Conservation (phyloP, 2,797 vertebrate genomes). For the Neomorphus geoffroyi region DNA sequence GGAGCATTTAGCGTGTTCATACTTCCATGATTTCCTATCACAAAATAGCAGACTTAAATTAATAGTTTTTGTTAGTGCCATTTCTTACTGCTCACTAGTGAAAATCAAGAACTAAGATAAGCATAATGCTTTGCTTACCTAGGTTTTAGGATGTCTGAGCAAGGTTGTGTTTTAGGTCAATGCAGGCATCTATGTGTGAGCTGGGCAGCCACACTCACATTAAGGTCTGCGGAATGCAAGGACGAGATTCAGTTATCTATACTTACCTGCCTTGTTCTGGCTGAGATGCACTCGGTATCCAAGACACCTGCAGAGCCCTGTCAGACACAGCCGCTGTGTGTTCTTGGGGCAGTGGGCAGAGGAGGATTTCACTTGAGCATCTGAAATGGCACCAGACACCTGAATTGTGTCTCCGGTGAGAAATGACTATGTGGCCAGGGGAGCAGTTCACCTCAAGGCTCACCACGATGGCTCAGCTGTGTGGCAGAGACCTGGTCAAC, state of each 20-base stretch:
- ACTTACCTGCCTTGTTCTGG: background rate
- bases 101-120: background rate
- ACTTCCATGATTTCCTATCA: background rate
- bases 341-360: background rate
- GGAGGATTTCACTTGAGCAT: background rate
- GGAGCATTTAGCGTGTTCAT: background rate
- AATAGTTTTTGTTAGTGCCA: background rate
- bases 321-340: background rate
- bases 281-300: background rate
- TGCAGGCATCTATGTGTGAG: background rate
- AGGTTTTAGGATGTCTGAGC: background rate
- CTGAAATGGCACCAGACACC: background rate
- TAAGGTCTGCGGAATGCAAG: background rate
- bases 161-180: background rate
- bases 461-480: background rate
- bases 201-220: background rate
- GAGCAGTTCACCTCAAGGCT: background rate
- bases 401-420: background rate
- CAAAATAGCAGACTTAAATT: background rate
- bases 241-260: background rate
- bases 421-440: rapidly evolving
- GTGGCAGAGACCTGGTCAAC: background rate
- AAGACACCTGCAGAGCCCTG: background rate
- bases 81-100: background rate
- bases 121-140: background rate